A percentile compares a stretch with the other conserved stretches of the same genome.
These are phyloP conservation scores for Dynastes maya DNA, from an alignment of 2,888 invertebrate species.

Conservation along the genomic window DNA sequence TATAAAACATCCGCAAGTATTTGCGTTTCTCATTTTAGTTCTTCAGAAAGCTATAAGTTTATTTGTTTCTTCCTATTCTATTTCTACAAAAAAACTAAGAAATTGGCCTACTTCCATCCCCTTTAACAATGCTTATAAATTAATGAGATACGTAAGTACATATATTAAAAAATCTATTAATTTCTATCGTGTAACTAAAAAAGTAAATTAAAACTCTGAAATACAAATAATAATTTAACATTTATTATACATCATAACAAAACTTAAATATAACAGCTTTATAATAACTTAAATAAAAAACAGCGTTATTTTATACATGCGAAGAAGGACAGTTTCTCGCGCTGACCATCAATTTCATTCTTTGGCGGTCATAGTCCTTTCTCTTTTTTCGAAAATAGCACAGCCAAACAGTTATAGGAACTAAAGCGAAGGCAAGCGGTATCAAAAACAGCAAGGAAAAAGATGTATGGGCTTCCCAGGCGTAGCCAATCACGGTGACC, in stretches of 20 bases:
- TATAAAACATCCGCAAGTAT: too few relatives aligned
- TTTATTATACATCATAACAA: slow-evolving; percentile 33
- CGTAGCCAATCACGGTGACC: slow-evolving; percentile 58
- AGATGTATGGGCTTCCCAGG: slow-evolving; percentile 56
- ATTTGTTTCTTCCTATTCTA: too few relatives aligned
- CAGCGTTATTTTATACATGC: slow-evolving; percentile 3
- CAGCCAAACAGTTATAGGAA: slow-evolving; percentile 65
- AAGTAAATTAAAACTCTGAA: not conserved
- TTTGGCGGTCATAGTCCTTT: slow-evolving; percentile 52
- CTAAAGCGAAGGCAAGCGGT: slow-evolving; percentile 63
- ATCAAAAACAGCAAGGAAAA: slow-evolving; percentile 65
- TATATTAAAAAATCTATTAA: too few relatives aligned
- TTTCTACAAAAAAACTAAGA: too few relatives aligned
- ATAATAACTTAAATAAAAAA: not conserved
- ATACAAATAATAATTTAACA: slow-evolving; percentile 37
- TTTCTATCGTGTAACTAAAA: too few relatives aligned
- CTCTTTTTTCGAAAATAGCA: slow-evolving; percentile 64
- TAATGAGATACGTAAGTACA: too few relatives aligned
- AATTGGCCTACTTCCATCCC: too few relatives aligned
- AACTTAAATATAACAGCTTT: slow-evolving; percentile 4
- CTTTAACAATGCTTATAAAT: too few relatives aligned
- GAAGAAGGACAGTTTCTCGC: slow-evolving; percentile 22
- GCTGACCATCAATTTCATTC: slow-evolving; percentile 33
- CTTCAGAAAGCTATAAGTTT: too few relatives aligned
- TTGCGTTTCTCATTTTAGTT: too few relatives aligned